A percentile compares a stretch with the other conserved stretches of the same genome.
phyloP scores from a whole-genome alignment of 2,113 vertebrate genomes.

The Chroicocephalus ridibundus region DNA sequence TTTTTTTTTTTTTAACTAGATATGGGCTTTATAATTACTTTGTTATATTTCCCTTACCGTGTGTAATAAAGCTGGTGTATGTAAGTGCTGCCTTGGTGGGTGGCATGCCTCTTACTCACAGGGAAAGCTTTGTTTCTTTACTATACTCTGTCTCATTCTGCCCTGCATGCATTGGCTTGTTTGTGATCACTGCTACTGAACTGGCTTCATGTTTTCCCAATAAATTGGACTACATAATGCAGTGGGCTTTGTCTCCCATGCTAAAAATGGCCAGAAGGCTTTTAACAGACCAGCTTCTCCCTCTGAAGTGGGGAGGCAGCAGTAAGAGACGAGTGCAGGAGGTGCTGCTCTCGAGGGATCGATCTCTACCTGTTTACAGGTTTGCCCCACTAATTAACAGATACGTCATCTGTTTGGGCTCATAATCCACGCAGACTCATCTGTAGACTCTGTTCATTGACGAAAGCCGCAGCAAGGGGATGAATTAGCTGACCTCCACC shows the following conservation, averaged over 20 bases:
- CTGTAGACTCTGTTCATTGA: neutral
- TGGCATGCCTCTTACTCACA: conserved; percentile 20
- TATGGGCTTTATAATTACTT: conserved; percentile 11
- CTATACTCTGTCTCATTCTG: neutral
- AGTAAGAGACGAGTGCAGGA: neutral
- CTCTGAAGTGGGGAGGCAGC: neutral
- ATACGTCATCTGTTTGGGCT: neutral
- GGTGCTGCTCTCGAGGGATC: neutral
- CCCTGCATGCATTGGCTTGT: conserved; percentile 29
- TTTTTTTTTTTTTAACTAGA: neutral
- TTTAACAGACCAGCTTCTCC: neutral
- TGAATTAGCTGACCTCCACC: neutral
- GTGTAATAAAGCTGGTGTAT: neutral
- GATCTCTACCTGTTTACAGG: neutral
- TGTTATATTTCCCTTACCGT: neutral
- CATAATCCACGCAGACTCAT: neutral
- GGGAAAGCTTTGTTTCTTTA: neutral
- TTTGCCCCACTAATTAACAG: neutral
- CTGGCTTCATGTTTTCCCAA: neutral
- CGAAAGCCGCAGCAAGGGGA: neutral
- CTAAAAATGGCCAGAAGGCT: neutral
- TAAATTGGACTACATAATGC: neutral
- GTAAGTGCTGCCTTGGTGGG: neutral
- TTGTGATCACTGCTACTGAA: neutral
- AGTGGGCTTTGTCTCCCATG: neutral